Conservation (phyloP, 2,113 vertebrate genomes). For the Centropus bengalensis region DNA sequence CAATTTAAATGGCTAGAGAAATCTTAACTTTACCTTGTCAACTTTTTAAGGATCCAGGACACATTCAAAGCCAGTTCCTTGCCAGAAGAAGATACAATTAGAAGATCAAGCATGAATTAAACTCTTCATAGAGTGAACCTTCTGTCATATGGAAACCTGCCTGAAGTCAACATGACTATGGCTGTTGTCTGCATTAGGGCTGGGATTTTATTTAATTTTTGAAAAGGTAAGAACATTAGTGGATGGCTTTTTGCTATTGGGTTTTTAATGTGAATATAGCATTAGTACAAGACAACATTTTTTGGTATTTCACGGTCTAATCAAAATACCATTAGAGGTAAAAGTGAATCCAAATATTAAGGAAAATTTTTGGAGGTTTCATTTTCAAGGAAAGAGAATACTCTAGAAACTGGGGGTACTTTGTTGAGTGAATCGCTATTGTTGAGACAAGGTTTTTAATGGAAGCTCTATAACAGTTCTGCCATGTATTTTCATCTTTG, state of each 20-base stretch:
- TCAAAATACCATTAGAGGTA: neutral
- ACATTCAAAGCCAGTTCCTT: neutral
- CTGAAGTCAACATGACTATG: neutral
- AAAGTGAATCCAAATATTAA: neutral
- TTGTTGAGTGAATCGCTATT: neutral
- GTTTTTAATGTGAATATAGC: neutral
- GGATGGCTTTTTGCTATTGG: neutral
- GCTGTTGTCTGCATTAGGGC: neutral
- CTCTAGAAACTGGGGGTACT: neutral
- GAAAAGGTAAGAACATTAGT: neutral
- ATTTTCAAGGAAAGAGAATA: neutral
- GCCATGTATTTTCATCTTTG: neutral
- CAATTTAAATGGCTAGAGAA: neutral
- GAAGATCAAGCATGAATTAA: neutral
- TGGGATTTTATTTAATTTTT: neutral
- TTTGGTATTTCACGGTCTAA: neutral
- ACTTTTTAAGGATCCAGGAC: neutral
- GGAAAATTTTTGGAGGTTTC: neutral
- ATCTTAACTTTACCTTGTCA: neutral
- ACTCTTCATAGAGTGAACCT: neutral
- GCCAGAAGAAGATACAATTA: neutral
- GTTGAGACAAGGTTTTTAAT: neutral
- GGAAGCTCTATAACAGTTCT: accelerated
- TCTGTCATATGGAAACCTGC: neutral
- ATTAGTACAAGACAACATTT: neutral